Base-by-base conservation (phyloP, 1,140 invertebrate species). In the Aporrectodea caliginosa region DNA sequence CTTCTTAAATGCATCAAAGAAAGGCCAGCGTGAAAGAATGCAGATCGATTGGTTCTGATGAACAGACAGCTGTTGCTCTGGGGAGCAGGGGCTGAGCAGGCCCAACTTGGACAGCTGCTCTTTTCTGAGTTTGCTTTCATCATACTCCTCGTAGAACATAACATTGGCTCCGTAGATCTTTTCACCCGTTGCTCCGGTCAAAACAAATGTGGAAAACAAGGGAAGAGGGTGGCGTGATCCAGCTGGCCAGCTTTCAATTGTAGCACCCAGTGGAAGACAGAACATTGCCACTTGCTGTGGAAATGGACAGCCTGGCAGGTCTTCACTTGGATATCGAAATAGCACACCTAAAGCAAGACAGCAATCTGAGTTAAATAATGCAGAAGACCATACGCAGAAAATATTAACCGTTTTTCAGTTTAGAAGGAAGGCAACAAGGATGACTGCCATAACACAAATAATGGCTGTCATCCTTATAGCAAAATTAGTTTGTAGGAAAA, bases 261-360 rank as follows among this genome's bases (percentile, higher is more conserved):
- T 95, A 16, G 95, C 94, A 35, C 96, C 96, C 95, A 98, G 96
- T 16, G 96, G 96, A 79, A 98, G 89, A 87, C 96, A 98, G 89
- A 98, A 98, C 87, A 97, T 91, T 33, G 95, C 94, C 72, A 98
- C 94, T 34, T 93, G 93, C 83, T 92, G 89, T 68, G 95, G 92
- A 85, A 98, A 93, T 73, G 91, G 92, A 88, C 96, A 93, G 84
- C 92, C 92, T 79, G 91, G 91, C 77, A 93, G 91, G 88, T 97
- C 93, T 30, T 35, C 43, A 16, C 90, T 91, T 71, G 95, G 95
- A 91, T 94, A 96, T 84, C 93, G 93, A 22, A 85, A 84, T 29
- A 91, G 80, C 58, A 90, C 87, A 72, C 82, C 85, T 87, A 69
- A n/a, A n/a, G n/a, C n/a, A n/a, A n/a, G n/a, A n/a, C n/a, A n/a